Evolutionary conservation across 35 echinoderm and acorn worm species (phyloP).

Genomic region (Apostichopus japonicus): DNA sequence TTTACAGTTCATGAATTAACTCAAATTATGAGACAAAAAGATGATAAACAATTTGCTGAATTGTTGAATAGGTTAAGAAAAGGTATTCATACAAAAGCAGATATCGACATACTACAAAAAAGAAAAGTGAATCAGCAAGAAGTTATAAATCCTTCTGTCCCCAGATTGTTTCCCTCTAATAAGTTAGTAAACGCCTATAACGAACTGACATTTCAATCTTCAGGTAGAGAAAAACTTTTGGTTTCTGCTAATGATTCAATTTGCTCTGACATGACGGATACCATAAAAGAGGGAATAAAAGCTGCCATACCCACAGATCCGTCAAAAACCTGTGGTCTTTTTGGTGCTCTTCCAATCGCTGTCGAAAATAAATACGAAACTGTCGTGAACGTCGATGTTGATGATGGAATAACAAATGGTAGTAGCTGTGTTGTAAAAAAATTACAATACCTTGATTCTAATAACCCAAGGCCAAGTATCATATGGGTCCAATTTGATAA

Average conservation of each 20-base stretch:
- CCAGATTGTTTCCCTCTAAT: conserved; percentile 31
- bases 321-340: conserved; percentile 3
- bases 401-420: conserved; percentile 65
- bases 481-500: conserved; percentile 58
- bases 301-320: conserved; percentile 1
- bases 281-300: neutral
- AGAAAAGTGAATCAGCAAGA: neutral
- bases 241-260: neutral
- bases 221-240: neutral
- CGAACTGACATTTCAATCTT: neutral
- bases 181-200: conserved; percentile 24
- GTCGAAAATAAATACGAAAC: conserved; percentile 31
- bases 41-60: conserved; percentile 70
- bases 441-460: neutral
- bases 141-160: neutral
- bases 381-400: conserved; percentile 32
- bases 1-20: conserved; percentile 60
- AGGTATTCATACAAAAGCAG: neutral
- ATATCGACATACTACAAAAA: neutral
- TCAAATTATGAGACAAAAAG: conserved; percentile 89
- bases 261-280: neutral
- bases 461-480: neutral
- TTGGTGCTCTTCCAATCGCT: neutral
- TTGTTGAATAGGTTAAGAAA: conserved; percentile 71
- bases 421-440: conserved; percentile 28